Conservation (phyloP, 2,888 invertebrate species). For the Sinopyrophorus schimmeli region DNA sequence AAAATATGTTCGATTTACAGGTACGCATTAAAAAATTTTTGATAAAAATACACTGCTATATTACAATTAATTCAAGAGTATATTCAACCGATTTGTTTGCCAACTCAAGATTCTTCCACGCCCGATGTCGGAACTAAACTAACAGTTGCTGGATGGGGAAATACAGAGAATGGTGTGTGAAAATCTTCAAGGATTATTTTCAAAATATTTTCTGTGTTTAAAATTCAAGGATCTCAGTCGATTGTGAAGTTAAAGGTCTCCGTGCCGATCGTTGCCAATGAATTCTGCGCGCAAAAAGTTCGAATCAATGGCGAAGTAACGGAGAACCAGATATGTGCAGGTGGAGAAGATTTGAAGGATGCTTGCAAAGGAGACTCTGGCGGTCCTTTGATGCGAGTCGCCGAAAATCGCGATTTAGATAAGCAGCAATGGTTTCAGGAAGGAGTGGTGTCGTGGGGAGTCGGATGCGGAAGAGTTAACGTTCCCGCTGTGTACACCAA, state of each 20-base stretch:
- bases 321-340: conserved; percentile 65
- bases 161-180: conserved; percentile 17
- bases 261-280: conserved; percentile 58
- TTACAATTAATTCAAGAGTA: conserved; percentile 13
- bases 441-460: conserved; percentile 85
- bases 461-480: conserved; percentile 78
- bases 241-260: conserved; percentile 30
- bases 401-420: neutral
- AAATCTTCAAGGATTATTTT: too few species aligned
- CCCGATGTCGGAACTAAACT: neutral
- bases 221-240: conserved; percentile 21
- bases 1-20: conserved; percentile 52
- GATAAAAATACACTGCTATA: too few species aligned
- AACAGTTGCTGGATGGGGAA: conserved; percentile 23
- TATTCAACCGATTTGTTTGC: conserved; percentile 27
- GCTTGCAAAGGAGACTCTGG: conserved; percentile 77
- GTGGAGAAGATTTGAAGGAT: conserved; percentile 66
- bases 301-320: neutral
- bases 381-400: conserved; percentile 62
- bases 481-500: conserved; percentile 86
- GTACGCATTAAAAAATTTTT: conserved; percentile 52
- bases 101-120: neutral
- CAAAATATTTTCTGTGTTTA: neutral
- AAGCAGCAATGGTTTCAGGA: conserved; percentile 12
- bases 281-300: neutral